Evolutionary conservation across 2,888 invertebrate species (phyloP).

Genomic region (Silvanus unidentatus): DNA sequence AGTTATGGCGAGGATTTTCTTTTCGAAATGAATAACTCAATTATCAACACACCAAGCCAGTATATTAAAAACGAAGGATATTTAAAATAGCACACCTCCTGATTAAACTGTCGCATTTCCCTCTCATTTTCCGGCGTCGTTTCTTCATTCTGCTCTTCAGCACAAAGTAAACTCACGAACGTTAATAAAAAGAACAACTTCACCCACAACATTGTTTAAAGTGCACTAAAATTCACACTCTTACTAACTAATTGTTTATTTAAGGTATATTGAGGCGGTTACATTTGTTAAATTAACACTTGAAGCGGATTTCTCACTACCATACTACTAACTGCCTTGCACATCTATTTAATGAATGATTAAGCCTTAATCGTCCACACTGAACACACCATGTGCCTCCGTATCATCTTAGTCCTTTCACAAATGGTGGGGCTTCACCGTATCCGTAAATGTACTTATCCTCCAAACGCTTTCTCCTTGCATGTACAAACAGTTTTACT

Average conservation of each 20-base stretch:
- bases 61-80: neutral
- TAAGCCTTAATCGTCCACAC: constrained; percentile 12
- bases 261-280: too few relatives aligned
- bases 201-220: constrained; percentile 4
- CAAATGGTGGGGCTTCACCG: constrained; percentile 18
- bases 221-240: too few relatives aligned
- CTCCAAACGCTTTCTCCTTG: too few relatives aligned
- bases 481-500: too few relatives aligned
- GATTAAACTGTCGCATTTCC: constrained; percentile 14
- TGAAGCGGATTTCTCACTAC: neutral
- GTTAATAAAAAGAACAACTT: constrained; percentile 9
- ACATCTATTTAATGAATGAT: constrained; percentile 15
- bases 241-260: too few relatives aligned
- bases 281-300: too few relatives aligned
- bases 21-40: too few relatives aligned
- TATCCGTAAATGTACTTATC: too few relatives aligned
- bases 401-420: constrained; percentile 24
- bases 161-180: constrained; percentile 12
- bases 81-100: neutral
- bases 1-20: too few relatives aligned
- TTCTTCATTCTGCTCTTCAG: constrained; percentile 13
- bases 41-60: neutral
- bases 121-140: constrained; percentile 13
- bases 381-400: constrained; percentile 14
- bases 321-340: neutral